Conservation (phyloP, 2,888 invertebrate species). For the Kryphioiulus occultus region DNA sequence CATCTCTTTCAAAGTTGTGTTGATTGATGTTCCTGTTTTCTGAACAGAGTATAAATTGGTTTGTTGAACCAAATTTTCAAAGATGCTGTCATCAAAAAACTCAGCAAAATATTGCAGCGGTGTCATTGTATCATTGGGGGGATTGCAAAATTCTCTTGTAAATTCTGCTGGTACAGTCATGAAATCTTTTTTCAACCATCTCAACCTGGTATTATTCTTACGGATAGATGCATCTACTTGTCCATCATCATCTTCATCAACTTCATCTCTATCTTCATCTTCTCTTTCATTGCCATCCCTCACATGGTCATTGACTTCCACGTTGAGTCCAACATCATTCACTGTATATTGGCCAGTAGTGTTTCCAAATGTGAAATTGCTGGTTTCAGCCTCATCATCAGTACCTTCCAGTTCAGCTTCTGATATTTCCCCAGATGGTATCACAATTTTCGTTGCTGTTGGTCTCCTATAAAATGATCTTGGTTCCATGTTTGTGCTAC, state of each 20-base stretch:
- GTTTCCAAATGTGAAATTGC: no score
- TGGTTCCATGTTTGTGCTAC: no score
- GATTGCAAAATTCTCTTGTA: not conserved
- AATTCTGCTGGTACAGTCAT: not conserved
- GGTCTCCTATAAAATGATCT: no score
- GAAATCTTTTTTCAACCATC: not conserved
- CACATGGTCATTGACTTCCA: not conserved
- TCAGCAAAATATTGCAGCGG: not conserved
- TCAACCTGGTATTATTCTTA: not conserved
- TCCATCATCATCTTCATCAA: not conserved
- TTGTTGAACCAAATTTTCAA: not conserved
- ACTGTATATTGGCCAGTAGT: no score
- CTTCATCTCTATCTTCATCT: not conserved
- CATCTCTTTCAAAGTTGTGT: not conserved
- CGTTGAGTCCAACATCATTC: not conserved
- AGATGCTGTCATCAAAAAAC: constrained; percentile 9
- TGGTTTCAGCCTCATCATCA: no score
- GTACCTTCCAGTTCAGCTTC: no score
- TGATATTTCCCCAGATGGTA: no score
- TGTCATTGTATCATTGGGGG: not conserved
- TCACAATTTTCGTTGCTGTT: no score
- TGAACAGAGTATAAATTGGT: constrained; percentile 22
- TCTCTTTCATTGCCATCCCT: not conserved
- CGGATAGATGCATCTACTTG: no score
- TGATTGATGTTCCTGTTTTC: not conserved